Base-by-base conservation (phyloP, 2,113 vertebrate species). In the Notiomystis cincta region DNA sequence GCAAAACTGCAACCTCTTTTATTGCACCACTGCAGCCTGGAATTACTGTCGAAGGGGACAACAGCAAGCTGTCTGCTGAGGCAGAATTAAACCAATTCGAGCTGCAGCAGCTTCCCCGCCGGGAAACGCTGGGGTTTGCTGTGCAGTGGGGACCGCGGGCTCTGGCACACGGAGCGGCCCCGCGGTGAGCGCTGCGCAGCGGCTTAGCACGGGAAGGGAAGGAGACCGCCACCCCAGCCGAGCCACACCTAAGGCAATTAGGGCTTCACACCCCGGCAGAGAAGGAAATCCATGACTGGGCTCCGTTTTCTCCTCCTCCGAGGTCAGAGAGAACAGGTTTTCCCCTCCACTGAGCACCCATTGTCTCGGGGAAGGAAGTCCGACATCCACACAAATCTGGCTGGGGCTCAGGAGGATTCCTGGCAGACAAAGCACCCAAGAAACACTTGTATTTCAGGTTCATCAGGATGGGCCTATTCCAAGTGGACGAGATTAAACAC, bases 371-470 rank as follows among this genome's bases (percentile, higher is more conserved):
- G 50, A 58, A 87, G 87, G 94, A 91, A 73, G 66, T 38, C 44
- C 2, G 4, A 85, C 71, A 53, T 72, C 58, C 47, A 38, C 44
- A 17, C 13, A 23, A 86, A 54, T 72, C 35, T 60, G 48, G 23
- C 51, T 9, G 3, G 40, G 58, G 82, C 66, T 54, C 60, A 42
- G 82, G 44, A 85, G 66, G 57, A 87, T 31, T 70, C 79, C 79
- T 96, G 40, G 45, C 47, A 77, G 35, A 84, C 2, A 25, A 76
- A 82, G 62, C 76, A 72, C 87, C 47, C 10, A 4, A 40, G 84
- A 84, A 95, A 80, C 86, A 91, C 82, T 6, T 27, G 88, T 76
- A 93, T 95, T 97, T 96, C 94, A 94, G 75, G 89, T 93, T 82
- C 61, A 69, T 64, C 81, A 69, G 65, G 77, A 70, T 13, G 4